phyloP scores from a whole-genome alignment of 2,888 invertebrate species.

The Scaptomyza parva region DNA sequence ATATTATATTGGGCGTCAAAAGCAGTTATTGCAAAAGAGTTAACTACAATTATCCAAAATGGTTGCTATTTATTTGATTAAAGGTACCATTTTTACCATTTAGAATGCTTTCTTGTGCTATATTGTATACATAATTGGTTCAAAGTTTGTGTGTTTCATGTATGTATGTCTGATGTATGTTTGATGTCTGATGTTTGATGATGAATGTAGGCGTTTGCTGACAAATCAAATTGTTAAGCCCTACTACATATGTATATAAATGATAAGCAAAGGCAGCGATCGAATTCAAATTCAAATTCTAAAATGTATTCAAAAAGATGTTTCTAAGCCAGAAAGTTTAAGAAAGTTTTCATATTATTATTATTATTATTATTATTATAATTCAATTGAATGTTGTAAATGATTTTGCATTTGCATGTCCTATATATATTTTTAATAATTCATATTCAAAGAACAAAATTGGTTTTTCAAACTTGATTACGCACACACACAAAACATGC shows the following conservation, averaged over 20 bases:
- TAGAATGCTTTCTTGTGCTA: conserved; percentile 62
- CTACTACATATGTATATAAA: too few relatives aligned
- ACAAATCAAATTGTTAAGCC: too few relatives aligned
- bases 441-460: conserved; percentile 11
- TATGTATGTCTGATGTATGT: conserved; percentile 2
- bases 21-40: conserved; percentile 21
- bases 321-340: not conserved
- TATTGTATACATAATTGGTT: conserved; percentile 70
- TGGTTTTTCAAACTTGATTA: not conserved
- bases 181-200: too few relatives aligned
- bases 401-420: not conserved
- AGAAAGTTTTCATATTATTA: not conserved
- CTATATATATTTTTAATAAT: not conserved
- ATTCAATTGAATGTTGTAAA: not conserved
- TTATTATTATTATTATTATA: too few relatives aligned
- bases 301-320: not conserved
- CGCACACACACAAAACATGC: conserved; percentile 3
- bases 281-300: too few relatives aligned
- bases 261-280: not conserved
- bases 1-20: conserved; percentile 1
- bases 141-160: conserved; percentile 46
- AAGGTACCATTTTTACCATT: conserved; percentile 72
- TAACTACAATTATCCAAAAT: not conserved
- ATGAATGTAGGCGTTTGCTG: too few relatives aligned
- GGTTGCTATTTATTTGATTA: conserved; percentile 8